These are phyloP conservation scores for Lutraria rhynchaena DNA, from an alignment of 1,140 invertebrate genomes.

Conservation along the genomic window DNA sequence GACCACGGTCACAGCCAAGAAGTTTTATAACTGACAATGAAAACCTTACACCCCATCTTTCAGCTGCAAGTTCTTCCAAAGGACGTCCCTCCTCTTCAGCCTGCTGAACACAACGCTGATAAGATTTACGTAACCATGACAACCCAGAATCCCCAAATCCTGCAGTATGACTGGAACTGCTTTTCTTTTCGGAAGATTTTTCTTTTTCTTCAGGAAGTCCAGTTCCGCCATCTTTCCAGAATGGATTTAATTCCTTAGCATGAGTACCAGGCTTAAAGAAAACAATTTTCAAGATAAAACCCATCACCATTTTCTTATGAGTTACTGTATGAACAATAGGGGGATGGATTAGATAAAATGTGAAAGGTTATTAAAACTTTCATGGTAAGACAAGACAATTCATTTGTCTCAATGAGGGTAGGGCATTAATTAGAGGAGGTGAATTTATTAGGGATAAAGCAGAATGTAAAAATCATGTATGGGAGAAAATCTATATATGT, in stretches of 20 bases:
- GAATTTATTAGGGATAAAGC: too few species aligned
- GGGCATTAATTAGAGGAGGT: too few species aligned
- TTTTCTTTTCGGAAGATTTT: slow-evolving; percentile 39
- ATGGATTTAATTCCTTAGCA: slow-evolving; percentile 92
- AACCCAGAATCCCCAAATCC: slow-evolving; percentile 76
- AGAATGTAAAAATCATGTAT: too few species aligned
- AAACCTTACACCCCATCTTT: slow-evolving; percentile 86
- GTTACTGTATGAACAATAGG: too few species aligned
- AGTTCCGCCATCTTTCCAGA: slow-evolving; percentile 94
- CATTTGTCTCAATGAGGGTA: too few species aligned
- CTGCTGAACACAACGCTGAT: slow-evolving; percentile 85
- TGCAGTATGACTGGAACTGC: neutral
- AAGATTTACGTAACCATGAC: slow-evolving; percentile 85
- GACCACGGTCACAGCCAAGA: too few species aligned
- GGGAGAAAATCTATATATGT: too few species aligned
- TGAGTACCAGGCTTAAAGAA: slow-evolving; percentile 87
- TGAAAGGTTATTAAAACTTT: too few species aligned
- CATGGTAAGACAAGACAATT: too few species aligned
- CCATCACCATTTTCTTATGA: too few species aligned
- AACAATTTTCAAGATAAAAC: too few species aligned
- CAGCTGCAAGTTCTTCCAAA: slow-evolving; percentile 86
- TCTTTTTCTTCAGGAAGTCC: slow-evolving; percentile 86
- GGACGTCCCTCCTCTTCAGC: slow-evolving; percentile 84
- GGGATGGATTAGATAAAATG: too few species aligned
- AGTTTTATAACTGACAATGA: slow-evolving; percentile 1